These are phyloP conservation scores for Lates japonicus DNA, from an alignment of 2,797 vertebrate species.

Conservation along the genomic window DNA sequence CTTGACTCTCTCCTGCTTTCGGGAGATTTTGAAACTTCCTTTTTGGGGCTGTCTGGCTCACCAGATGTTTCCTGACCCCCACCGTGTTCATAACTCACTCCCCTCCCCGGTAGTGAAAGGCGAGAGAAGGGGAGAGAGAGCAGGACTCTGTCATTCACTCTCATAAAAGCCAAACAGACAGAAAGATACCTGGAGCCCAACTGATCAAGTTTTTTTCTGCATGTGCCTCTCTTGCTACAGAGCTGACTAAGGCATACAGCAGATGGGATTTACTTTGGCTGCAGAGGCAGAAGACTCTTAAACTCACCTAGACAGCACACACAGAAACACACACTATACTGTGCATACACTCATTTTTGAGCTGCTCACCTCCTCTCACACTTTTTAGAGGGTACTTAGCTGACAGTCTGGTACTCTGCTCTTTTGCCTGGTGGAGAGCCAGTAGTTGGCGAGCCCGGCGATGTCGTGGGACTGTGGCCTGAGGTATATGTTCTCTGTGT, in stretches of 20 bases:
- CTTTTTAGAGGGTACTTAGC: constrained; percentile 28
- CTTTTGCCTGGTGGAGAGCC: constrained; percentile 35
- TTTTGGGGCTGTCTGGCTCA: constrained; percentile 88
- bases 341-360: constrained; percentile 23
- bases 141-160: constrained; percentile 60
- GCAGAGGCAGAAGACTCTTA: constrained; percentile 33
- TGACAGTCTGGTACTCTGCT: constrained; percentile 5
- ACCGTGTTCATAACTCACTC: constrained; percentile 77
- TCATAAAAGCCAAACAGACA: constrained; percentile 37
- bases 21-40: constrained; percentile 93
- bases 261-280: constrained; percentile 33
- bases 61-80: constrained; percentile 96
- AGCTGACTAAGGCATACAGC: constrained; percentile 22
- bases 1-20: constrained; percentile 84
- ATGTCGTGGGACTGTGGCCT: constrained; percentile 99
- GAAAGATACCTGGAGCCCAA: constrained; percentile 55
- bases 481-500: constrained; percentile 93
- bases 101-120: constrained; percentile 65
- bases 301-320: constrained; percentile 23
- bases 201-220: constrained; percentile 14
- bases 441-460: constrained; percentile 14
- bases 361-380: constrained; percentile 19
- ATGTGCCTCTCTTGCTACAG: constrained; percentile 9
- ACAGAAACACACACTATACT: constrained; percentile 15
- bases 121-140: constrained; percentile 51